phyloP scores from a whole-genome alignment of 2,888 invertebrate species.

The Philonicus albiceps region DNA sequence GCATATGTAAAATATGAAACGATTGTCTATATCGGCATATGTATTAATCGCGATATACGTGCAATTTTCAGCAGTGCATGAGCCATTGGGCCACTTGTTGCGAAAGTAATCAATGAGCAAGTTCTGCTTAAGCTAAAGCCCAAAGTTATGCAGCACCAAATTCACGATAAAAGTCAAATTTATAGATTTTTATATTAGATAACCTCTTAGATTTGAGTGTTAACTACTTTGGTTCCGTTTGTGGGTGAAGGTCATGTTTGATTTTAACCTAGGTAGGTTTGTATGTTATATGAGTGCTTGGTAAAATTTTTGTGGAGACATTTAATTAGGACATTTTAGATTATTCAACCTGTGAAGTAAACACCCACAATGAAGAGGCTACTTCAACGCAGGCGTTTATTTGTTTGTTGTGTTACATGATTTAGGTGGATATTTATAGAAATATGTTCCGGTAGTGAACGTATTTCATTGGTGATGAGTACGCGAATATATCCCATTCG shows the following conservation, averaged over 20 bases:
- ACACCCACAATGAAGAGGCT: neutral
- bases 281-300: neutral
- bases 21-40: too few relatives aligned
- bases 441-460: neutral
- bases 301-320: neutral
- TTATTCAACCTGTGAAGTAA: neutral
- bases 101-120: neutral
- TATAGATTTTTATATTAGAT: neutral
- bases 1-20: too few relatives aligned
- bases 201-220: neutral
- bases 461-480: neutral
- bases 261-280: neutral
- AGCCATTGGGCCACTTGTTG: neutral
- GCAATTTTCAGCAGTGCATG: neutral
- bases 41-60: neutral
- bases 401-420: neutral
- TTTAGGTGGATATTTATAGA: neutral
- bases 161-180: neutral
- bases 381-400: neutral
- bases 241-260: neutral
- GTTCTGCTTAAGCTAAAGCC: neutral
- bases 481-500: neutral
- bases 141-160: neutral
- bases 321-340: neutral
- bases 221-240: neutral